Evolutionary conservation across 2,113 vertebrate species (phyloP), one percentile per base, ranked within the genome.

Genomic region (Rhipidura dahli): DNA sequence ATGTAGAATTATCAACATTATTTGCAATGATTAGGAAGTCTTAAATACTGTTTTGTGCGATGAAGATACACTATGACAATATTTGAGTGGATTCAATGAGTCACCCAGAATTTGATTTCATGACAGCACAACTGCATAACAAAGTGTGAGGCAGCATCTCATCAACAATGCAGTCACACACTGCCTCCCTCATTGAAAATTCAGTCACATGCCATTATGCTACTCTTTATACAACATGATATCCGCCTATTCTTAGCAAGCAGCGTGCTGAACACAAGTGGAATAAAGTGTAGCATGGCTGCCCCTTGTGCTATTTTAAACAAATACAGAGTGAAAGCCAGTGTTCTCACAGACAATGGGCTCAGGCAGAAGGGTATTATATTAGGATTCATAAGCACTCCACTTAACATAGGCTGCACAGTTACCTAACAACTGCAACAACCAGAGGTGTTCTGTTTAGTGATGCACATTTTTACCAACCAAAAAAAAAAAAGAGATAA

Each of bases 201-300:
- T 68, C 90, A 83, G 19, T 96, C 88, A 96, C 93, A 92, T 64
- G 77, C 81, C 89, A 79, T 92, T 91, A 94, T 93, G 96, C 66
- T 96, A 45, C 81, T 94, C 95, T 90, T 93, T 65, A 54, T 89
- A 94, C 73, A 83, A 87, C 78, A 50, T 80, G 60, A 97, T 84
- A 91, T 27, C 73, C 27, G 23, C 83, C 94, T 93, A 89, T 94
- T 93, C 91, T 95, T 94, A 96, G 94, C 79, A 82, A 91, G 60
- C 15, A 1, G 26, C 4, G 2, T 39, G 2, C 49, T 65, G 63
- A 93, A 87, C 17, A 13, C 54, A 71, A 83, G 90, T 23, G 42
- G 78, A 95, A 95, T 83, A 33, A 86, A 78, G 56, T 4, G 53
- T 2, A 31, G 88, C 76, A 61, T 39, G 51, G 44, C 69, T 86